Percentiles rank a stretch among this genome's conserved stretches.
These are phyloP conservation scores for Cremastinae sp. DNA, from an alignment of 2,888 invertebrate genomes.

Conservation along the genomic window DNA sequence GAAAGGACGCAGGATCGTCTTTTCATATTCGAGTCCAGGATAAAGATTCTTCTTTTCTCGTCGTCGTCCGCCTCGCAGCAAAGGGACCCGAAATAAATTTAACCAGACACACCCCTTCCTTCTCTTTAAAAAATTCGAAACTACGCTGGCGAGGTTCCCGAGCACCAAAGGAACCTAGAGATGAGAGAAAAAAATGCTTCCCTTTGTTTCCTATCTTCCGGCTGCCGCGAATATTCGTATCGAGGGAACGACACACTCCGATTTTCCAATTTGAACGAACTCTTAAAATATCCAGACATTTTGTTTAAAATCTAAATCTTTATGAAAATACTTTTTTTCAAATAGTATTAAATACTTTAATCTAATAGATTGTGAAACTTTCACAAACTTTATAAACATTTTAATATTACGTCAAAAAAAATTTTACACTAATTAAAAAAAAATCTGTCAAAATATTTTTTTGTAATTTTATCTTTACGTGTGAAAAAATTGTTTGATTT, in stretches of 20 bases:
- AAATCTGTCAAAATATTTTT: too few relatives aligned
- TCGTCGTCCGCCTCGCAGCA: constrained; percentile 22
- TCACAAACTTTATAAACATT: too few relatives aligned
- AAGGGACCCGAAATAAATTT: constrained; percentile 43
- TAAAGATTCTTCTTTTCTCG: constrained; percentile 61
- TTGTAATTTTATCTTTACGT: too few relatives aligned
- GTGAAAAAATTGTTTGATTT: too few relatives aligned
- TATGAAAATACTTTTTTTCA: too few relatives aligned
- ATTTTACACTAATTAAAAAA: too few relatives aligned
- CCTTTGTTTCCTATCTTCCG: constrained; percentile 10
- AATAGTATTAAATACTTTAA: too few relatives aligned
- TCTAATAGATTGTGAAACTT: too few relatives aligned
- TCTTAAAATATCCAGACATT: too few relatives aligned
- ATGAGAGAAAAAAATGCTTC: constrained; percentile 7
- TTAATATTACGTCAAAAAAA: too few relatives aligned
- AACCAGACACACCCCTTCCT: constrained; percentile 55
- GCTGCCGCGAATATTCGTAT: background rate
- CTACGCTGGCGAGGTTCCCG: constrained; percentile 39
- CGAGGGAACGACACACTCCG: background rate
- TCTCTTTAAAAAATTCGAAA: background rate
- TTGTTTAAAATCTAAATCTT: too few relatives aligned
- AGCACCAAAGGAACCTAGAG: constrained; percentile 17
- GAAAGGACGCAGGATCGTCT: constrained; percentile 51
- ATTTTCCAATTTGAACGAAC: too few relatives aligned
- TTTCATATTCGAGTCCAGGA: constrained; percentile 68